Evolutionary conservation across 2,888 invertebrate genomes (phyloP).

Genomic region (Polydrusus cervinus): DNA sequence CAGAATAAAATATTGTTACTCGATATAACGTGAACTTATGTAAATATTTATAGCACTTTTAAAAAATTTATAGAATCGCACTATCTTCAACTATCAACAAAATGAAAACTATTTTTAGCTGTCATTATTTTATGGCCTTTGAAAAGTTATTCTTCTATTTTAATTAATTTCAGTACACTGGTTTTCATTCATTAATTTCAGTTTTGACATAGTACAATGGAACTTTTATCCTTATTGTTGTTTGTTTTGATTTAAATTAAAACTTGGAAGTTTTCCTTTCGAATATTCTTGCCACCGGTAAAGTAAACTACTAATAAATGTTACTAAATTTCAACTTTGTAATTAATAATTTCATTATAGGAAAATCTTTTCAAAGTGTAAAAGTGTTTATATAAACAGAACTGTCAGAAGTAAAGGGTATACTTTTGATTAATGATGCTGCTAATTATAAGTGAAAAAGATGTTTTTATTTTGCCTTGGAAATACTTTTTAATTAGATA

Average conservation of each 20-base stretch:
- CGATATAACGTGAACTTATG: too few species aligned
- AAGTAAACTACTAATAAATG: constrained; percentile 17
- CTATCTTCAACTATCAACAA: too few species aligned
- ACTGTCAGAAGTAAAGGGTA: constrained; percentile 11
- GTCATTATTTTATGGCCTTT: background rate
- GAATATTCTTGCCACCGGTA: background rate
- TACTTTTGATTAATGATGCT: constrained; percentile 16
- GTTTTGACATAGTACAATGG: constrained; percentile 10
- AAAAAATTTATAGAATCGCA: too few species aligned
- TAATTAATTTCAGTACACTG: background rate
- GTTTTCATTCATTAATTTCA: constrained; percentile 2
- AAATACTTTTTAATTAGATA: constrained; percentile 1
- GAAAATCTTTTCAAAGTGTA: constrained; percentile 5
- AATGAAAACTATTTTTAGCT: too few species aligned
- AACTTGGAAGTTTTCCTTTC: constrained; percentile 1
- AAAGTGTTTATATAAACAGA: constrained; percentile 28
- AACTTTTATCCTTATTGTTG: constrained; percentile 13
- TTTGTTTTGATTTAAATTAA: constrained; percentile 13
- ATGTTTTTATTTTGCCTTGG: background rate
- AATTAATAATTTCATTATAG: constrained; percentile 8
- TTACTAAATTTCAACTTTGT: constrained; percentile 6
- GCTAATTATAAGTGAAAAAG: constrained; percentile 9
- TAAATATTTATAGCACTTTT: too few species aligned
- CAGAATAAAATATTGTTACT: too few species aligned
- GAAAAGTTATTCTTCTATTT: constrained; percentile 6